phyloP scores from a whole-genome alignment of 2,888 invertebrate species.

The Heliothis peltigera region DNA sequence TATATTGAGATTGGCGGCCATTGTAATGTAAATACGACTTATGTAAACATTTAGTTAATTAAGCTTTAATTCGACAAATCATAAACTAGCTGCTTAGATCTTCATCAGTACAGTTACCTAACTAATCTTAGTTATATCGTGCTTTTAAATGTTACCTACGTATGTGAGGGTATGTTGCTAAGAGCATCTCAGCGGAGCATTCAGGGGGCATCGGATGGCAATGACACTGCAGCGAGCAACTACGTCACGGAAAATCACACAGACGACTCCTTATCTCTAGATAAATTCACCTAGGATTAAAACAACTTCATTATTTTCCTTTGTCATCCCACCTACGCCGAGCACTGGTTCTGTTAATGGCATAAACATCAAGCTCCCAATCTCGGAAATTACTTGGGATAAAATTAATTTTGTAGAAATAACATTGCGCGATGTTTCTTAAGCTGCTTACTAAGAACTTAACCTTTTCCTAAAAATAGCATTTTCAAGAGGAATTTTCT shows the following conservation, averaged over 20 bases:
- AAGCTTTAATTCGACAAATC: slow-evolving; percentile 15
- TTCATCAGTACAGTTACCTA: background rate
- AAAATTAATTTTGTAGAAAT: slow-evolving; percentile 12
- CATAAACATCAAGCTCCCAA: background rate
- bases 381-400: slow-evolving; percentile 15
- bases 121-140: background rate
- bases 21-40: slow-evolving; percentile 27
- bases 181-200: slow-evolving; percentile 14
- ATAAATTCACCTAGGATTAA: slow-evolving; percentile 31
- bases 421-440: background rate
- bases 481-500: slow-evolving; percentile 19
- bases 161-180: background rate
- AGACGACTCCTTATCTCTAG: slow-evolving; percentile 33
- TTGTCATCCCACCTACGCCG: slow-evolving; percentile 27
- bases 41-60: slow-evolving; percentile 13
- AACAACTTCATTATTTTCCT: slow-evolving; percentile 35
- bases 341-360: slow-evolving; percentile 5
- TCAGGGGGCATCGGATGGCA: slow-evolving; percentile 29
- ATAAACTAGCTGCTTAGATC: background rate
- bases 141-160: background rate
- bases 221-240: slow-evolving; percentile 41
- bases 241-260: slow-evolving; percentile 51
- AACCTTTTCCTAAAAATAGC: slow-evolving; percentile 16
- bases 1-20: slow-evolving; percentile 27
- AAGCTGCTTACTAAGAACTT: background rate